Conservation (phyloP, 2,888 invertebrate species). For the Andricus quercusramuli region DNA sequence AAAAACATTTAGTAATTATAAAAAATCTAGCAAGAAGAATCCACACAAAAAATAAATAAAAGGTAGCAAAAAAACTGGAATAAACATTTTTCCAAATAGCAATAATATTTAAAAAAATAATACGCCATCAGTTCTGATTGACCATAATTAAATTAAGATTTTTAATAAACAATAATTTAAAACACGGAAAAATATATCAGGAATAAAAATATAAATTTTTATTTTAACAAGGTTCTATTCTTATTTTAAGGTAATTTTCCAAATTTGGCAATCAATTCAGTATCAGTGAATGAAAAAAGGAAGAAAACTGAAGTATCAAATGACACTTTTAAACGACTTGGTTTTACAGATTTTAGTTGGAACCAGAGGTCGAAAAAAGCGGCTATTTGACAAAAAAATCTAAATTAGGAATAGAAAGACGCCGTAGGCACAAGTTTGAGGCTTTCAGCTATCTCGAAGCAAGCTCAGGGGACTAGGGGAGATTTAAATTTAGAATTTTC, state of each 20-base stretch:
- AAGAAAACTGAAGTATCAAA: neutral
- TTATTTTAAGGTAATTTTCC: neutral
- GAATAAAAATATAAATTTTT: neutral
- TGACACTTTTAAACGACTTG: neutral
- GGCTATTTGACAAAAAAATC: slow-evolving; percentile 5
- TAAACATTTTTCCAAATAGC: neutral
- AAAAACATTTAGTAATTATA: neutral
- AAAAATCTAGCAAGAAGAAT: neutral
- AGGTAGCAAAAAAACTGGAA: neutral
- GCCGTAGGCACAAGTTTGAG: slow-evolving; percentile 20
- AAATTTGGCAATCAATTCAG: neutral
- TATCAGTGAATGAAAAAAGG: neutral
- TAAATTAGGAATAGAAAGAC: slow-evolving; percentile 39
- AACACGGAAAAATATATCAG: neutral
- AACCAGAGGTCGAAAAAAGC: neutral
- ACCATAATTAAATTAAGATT: neutral
- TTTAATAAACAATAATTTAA: neutral
- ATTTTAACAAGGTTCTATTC: neutral
- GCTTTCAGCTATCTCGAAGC: slow-evolving; percentile 62
- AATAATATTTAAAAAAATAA: neutral
- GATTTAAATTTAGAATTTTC: slow-evolving; percentile 75
- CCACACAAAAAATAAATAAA: slow-evolving; percentile 27
- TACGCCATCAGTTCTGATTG: neutral
- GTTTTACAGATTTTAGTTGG: neutral
- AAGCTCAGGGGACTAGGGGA: slow-evolving; percentile 60